Conservation (phyloP, 1,140 invertebrate species). For the Caligus rogercresseyi region DNA sequence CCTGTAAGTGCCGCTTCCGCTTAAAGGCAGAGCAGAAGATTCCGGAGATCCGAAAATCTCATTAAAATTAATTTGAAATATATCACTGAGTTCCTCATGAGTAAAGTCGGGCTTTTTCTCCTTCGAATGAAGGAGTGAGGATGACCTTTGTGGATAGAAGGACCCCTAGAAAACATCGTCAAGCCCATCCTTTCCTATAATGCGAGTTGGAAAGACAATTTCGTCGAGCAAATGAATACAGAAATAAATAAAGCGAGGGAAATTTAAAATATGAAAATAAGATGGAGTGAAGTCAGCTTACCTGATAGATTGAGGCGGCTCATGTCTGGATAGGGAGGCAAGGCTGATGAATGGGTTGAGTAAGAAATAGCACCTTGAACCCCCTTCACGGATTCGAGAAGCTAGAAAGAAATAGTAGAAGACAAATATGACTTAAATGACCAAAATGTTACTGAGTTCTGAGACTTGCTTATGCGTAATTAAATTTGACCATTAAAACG, state of each 20-base stretch:
- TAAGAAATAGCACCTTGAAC: slow-evolving; percentile 55
- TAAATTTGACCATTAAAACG: no score
- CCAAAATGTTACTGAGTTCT: no score
- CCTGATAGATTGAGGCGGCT: slow-evolving; percentile 32
- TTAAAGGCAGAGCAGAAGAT: background rate
- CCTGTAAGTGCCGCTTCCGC: background rate
- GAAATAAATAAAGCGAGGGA: no score
- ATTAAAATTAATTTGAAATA: slow-evolving; percentile 30
- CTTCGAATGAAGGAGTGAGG: background rate
- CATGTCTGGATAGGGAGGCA: slow-evolving; percentile 43
- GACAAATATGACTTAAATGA: no score
- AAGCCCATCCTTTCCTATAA: background rate
- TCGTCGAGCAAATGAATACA: no score
- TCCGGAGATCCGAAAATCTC: slow-evolving; percentile 25
- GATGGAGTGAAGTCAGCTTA: slow-evolving; percentile 6
- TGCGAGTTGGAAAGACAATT: background rate
- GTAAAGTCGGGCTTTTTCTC: slow-evolving; percentile 1
- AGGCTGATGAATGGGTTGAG: slow-evolving; percentile 32
- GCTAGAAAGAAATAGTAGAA: slow-evolving; percentile 31
- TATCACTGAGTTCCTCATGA: slow-evolving; percentile 26
- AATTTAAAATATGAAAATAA: no score
- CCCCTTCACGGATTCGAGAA: slow-evolving; percentile 56
- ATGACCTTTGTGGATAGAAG: background rate
- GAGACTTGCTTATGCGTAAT: no score
- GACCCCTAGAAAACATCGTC: background rate